Evolutionary conservation across 2,888 invertebrate species (phyloP).

Genomic region (Netelia melanura): DNA sequence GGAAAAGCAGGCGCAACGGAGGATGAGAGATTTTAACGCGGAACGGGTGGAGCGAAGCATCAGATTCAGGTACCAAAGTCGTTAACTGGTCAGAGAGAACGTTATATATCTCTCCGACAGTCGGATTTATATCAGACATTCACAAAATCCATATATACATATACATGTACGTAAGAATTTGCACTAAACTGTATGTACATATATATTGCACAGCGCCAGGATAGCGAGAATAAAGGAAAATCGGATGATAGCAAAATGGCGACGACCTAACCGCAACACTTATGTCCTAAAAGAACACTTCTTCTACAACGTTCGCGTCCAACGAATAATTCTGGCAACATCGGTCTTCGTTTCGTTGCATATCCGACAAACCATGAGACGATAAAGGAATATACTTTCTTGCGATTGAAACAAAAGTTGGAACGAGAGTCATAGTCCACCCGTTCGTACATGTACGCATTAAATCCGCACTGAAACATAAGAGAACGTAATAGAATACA

Average conservation of each 20-base stretch:
- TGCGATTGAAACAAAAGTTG: too few species aligned
- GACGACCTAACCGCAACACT: background rate
- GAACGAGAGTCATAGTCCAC: too few species aligned
- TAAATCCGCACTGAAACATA: too few species aligned
- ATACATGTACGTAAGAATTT: background rate
- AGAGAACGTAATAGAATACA: too few species aligned
- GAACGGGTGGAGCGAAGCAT: conserved; percentile 67
- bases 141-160: conserved; percentile 36
- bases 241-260: too few species aligned
- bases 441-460: too few species aligned
- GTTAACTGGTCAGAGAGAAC: conserved; percentile 58
- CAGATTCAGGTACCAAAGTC: conserved; percentile 64
- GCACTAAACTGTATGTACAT: background rate
- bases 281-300: too few species aligned
- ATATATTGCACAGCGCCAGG: background rate
- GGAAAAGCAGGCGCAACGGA: conserved; percentile 50
- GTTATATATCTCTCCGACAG: conserved; percentile 58
- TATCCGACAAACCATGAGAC: background rate
- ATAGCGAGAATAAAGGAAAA: background rate
- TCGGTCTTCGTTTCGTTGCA: background rate
- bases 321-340: too few species aligned
- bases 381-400: too few species aligned
- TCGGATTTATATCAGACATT: conserved; percentile 53
- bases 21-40: conserved; percentile 60
- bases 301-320: too few species aligned